These are phyloP conservation scores for Umimayanthus kanabou DNA, from an alignment of 92 coral and sea anemone genomes.

Conservation along the genomic window DNA sequence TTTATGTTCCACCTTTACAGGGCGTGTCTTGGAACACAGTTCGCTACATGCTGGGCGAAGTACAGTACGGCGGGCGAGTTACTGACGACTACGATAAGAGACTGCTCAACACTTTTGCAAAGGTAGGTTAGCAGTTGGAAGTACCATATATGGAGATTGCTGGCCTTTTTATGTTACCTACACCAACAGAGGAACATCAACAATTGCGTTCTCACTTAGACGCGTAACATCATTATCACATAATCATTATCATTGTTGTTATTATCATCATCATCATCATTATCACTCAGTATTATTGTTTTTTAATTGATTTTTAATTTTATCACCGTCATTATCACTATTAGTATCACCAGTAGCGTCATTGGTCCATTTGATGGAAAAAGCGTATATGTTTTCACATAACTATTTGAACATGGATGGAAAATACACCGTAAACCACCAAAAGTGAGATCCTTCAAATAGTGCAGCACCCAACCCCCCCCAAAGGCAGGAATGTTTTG, in stretches of 20 bases:
- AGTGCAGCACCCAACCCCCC: background rate
- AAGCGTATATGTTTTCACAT: too few relatives aligned
- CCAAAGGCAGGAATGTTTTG: background rate
- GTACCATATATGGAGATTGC: background rate
- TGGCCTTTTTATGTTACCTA: background rate
- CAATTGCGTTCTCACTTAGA: too few relatives aligned
- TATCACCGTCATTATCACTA: too few relatives aligned
- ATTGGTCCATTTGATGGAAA: background rate
- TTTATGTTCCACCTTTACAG: slow-evolving; percentile 28
- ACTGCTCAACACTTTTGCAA: slow-evolving; percentile 80
- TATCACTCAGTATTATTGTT: too few relatives aligned
- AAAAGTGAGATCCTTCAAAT: background rate
- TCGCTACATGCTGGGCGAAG: slow-evolving; percentile 91
- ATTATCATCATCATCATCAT: too few relatives aligned
- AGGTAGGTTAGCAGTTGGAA: slow-evolving; percentile 43
- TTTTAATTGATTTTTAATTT: too few relatives aligned
- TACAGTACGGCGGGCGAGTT: slow-evolving; percentile 90
- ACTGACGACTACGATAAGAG: slow-evolving; percentile 91
- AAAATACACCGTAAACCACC: background rate
- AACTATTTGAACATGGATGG: background rate
- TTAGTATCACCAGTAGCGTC: background rate
- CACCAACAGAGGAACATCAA: background rate
- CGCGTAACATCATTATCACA: background rate
- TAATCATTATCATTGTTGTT: too few relatives aligned
- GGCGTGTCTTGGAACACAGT: slow-evolving; percentile 96